Percentiles rank a stretch among this genome's conserved stretches.
Evolutionary conservation across 2,113 vertebrate species (phyloP).

Genomic region (Illadopsis cleaveri): DNA sequence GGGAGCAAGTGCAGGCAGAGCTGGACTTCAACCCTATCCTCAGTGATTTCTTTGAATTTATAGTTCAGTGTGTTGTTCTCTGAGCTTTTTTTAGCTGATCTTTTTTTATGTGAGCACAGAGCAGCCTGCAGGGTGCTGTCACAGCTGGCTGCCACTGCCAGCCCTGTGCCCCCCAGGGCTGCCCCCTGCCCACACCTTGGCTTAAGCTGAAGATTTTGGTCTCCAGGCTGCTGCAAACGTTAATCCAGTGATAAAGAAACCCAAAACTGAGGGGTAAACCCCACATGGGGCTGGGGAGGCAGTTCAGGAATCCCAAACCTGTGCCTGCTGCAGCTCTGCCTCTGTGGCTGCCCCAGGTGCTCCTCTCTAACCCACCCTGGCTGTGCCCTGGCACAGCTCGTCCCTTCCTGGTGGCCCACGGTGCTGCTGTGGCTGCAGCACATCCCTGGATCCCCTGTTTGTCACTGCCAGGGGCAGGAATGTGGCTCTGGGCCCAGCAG

Average conservation of each 20-base stretch:
- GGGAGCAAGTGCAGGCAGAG: background rate
- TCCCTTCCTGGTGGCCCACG: fast-evolving
- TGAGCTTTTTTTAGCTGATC: too few relatives aligned
- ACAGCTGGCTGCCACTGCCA: background rate
- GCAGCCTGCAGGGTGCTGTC: background rate
- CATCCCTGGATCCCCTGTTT: fast-evolving
- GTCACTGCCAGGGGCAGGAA: fast-evolving
- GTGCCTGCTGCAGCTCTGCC: background rate
- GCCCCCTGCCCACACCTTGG: background rate
- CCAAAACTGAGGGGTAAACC: background rate
- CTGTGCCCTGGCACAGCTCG: background rate
- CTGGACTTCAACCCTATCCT: background rate
- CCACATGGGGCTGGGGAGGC: fast-evolving
- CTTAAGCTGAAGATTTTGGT: fast-evolving
- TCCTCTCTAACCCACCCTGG: background rate
- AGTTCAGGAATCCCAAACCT: background rate
- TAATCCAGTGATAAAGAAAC: background rate
- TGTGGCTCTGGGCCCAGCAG: background rate
- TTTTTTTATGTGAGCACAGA: background rate
- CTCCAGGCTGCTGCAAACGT: background rate
- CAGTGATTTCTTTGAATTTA: background rate
- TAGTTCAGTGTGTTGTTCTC: background rate
- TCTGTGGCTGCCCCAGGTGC: background rate
- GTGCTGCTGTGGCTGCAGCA: background rate
- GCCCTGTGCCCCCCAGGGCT: background rate